Conservation (phyloP, 2,113 vertebrate genomes). For the Oenanthe oenanthe region DNA sequence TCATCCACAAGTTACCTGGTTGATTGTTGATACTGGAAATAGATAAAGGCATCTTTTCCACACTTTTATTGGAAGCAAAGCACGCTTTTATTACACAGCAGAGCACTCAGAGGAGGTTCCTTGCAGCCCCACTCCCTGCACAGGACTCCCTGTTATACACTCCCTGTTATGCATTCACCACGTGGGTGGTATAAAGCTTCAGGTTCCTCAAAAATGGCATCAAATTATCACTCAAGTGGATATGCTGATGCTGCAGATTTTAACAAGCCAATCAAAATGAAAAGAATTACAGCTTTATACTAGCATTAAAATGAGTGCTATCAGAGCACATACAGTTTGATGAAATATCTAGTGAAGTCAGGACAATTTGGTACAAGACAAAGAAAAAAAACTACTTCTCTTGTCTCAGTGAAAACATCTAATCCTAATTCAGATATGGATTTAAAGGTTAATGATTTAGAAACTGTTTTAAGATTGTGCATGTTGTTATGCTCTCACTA, state of each 20-base stretch:
- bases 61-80: background rate
- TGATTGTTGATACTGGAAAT: background rate
- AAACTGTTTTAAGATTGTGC: constrained; percentile 8
- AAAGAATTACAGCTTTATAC: background rate
- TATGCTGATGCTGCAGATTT: background rate
- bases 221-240: background rate
- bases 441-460: background rate
- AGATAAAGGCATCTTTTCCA: background rate
- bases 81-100: background rate
- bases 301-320: background rate
- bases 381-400: background rate
- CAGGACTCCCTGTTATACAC: background rate
- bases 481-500: background rate
- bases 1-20: background rate
- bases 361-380: background rate
- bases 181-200: background rate
- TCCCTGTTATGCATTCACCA: background rate
- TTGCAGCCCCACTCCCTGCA: background rate
- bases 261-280: background rate
- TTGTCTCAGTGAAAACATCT: background rate
- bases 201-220: background rate
- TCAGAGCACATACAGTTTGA: background rate
- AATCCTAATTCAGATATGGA: background rate
- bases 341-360: background rate
- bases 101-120: background rate